Evolutionary conservation across 2,113 vertebrate species (phyloP).

Genomic region (Gadus chalcogrammus): DNA sequence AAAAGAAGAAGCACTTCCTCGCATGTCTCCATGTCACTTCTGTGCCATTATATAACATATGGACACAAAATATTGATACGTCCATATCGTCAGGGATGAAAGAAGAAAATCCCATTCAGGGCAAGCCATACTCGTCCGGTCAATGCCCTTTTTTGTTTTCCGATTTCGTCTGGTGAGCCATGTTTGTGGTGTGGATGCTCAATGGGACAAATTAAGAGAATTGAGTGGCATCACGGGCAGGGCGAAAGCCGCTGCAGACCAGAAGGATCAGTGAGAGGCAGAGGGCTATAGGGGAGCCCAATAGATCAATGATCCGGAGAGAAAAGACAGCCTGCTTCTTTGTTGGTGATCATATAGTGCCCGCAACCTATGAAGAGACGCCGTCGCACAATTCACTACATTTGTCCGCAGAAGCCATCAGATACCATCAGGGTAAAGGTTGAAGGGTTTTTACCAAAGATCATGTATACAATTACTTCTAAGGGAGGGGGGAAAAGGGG

Average conservation of each 20-base stretch:
- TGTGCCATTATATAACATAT: conserved; percentile 46
- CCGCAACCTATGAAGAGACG: too few species aligned
- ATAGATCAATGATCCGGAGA: conserved; percentile 18
- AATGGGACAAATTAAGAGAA: conserved; percentile 28
- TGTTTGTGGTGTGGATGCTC: conserved; percentile 8
- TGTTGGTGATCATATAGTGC: conserved; percentile 7
- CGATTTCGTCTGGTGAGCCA: background rate
- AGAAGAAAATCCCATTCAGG: background rate
- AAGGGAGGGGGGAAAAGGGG: too few species aligned
- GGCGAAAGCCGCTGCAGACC: background rate
- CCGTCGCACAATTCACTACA: too few species aligned
- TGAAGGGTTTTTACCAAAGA: too few species aligned
- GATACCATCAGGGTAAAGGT: too few species aligned
- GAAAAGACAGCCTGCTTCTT: background rate
- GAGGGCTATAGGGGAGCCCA: conserved; percentile 1
- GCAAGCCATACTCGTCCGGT: background rate
- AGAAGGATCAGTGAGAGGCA: conserved; percentile 24
- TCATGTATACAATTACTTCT: too few species aligned
- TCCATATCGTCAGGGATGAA: conserved; percentile 1
- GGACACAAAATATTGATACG: conserved; percentile 21
- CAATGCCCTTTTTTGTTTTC: background rate
- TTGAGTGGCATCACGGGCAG: background rate
- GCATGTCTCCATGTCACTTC: conserved; percentile 20
- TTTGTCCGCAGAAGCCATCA: too few species aligned
- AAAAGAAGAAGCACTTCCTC: background rate